Conservation (phyloP, 2,888 invertebrate species). For the Flabesymbios commensalis region DNA sequence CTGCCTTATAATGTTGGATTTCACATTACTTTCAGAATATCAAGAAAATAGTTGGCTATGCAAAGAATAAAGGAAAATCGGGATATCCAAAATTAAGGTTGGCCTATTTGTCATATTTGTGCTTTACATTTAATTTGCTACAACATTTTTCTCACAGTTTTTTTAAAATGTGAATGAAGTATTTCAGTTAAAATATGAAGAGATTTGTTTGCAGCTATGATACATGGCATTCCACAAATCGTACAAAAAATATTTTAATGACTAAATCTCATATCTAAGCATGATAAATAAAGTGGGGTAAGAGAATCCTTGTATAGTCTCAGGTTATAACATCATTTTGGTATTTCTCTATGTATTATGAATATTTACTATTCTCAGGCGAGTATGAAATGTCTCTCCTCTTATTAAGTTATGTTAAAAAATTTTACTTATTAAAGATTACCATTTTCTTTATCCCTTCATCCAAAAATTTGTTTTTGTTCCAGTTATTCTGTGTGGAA, state of each 20-base stretch:
- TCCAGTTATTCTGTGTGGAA: constrained; percentile 61
- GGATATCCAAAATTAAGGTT: constrained; percentile 59
- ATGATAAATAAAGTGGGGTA: too few relatives aligned
- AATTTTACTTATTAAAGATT: not conserved
- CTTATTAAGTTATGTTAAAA: not conserved
- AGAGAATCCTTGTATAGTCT: too few relatives aligned
- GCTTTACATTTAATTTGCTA: not conserved
- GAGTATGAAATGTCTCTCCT: too few relatives aligned
- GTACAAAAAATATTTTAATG: too few relatives aligned
- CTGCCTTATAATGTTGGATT: not conserved
- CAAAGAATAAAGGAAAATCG: constrained; percentile 56
- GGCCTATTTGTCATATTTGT: constrained; percentile 7
- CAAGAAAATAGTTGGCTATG: constrained; percentile 60
- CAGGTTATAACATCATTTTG: too few relatives aligned
- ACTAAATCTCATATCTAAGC: too few relatives aligned
- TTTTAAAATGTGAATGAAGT: too few relatives aligned
- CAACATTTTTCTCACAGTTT: not conserved
- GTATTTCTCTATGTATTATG: too few relatives aligned
- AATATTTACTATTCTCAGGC: too few relatives aligned
- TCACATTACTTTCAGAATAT: constrained; percentile 53
- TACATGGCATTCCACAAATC: too few relatives aligned
- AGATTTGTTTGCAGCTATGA: too few relatives aligned
- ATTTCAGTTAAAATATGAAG: too few relatives aligned
- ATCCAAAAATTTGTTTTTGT: constrained; percentile 16
- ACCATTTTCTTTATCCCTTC: not conserved